Percentiles rank a stretch among this genome's conserved stretches.
Evolutionary conservation across 2,888 invertebrate species (phyloP).

Genomic region (Phorcus lineatus): DNA sequence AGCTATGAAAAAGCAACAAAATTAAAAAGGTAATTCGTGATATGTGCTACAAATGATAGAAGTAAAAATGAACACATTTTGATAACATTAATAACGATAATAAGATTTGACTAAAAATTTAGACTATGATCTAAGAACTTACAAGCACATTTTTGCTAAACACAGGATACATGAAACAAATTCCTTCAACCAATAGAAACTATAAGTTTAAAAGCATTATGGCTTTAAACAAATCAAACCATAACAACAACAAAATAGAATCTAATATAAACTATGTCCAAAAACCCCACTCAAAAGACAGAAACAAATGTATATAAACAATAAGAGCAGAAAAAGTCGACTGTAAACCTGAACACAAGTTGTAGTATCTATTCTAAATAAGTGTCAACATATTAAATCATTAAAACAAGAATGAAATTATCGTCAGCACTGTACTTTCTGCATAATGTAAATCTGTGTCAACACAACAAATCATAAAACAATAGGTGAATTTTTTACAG

Average conservation of each 20-base stretch:
- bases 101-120: not conserved
- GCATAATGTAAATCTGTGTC: too few species aligned
- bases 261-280: not conserved
- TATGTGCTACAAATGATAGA: not conserved
- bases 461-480: too few species aligned
- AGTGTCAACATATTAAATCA: not conserved
- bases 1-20: not conserved
- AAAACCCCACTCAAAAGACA: not conserved
- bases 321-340: too few species aligned
- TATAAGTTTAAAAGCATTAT: not conserved
- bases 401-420: not conserved
- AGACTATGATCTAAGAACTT: not conserved
- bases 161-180: not conserved
- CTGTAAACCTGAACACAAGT: not conserved
- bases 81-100: not conserved
- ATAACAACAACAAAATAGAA: not conserved
- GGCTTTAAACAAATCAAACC: not conserved
- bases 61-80: not conserved
- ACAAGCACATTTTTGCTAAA: not conserved
- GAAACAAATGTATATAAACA: too few species aligned
- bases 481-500: too few species aligned
- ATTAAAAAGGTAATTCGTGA: not conserved
- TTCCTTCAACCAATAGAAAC: not conserved
- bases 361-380: not conserved
- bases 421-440: too few species aligned